Evolutionary conservation across 2,888 invertebrate genomes (phyloP), one percentile per base, ranked within the genome.

Genomic region (Idaea dimidiata): DNA sequence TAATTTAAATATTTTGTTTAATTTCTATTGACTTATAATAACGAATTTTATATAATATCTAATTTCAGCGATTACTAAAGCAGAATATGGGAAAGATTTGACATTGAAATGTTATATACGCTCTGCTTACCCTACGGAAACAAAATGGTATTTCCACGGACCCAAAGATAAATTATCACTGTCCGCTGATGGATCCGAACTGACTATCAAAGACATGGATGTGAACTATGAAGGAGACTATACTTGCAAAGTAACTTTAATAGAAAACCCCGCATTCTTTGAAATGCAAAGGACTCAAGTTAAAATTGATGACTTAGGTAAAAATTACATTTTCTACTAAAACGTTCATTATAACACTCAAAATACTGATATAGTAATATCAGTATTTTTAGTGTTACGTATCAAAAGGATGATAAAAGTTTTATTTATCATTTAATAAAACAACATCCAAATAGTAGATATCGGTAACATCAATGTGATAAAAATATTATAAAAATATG

Each of bases 211-310:
- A 56, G 24, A 60, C n/a, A 56, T 57, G 8, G 55, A 17, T 8
- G n/a, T 64, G 16, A 17, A 59, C 16, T 43, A 59, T 16, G 59
- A 60, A 32, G 66, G 66, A 31, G n/a, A n/a, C 4, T 66, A 66
- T 32, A 54, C 32, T 1, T 66, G 66, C 59, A 55, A 64, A 60
- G 60, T 60, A 0, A 56, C 55, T n/a, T 60, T 66, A n/a, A 60
- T 17, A 53, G 57, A 54, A 4, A 54, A 66, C 16, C 57, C 59
- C 14, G n/a, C 24, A 16, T 16, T 33, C 0, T 0, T 1, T 59
- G 16, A 33, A 54, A 53, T n/a, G 14, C 43, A 57, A 59, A 57
- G 18, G 8, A 66, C 62, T 43, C 54, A 60, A 33, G 57, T 66
- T n/a, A 16, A 55, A 5, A 66, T 66, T 33, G 57, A 24, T 17